These are phyloP conservation scores for Dinoponera quadriceps DNA, from an alignment of 1,140 invertebrate species.

Conservation along the genomic window DNA sequence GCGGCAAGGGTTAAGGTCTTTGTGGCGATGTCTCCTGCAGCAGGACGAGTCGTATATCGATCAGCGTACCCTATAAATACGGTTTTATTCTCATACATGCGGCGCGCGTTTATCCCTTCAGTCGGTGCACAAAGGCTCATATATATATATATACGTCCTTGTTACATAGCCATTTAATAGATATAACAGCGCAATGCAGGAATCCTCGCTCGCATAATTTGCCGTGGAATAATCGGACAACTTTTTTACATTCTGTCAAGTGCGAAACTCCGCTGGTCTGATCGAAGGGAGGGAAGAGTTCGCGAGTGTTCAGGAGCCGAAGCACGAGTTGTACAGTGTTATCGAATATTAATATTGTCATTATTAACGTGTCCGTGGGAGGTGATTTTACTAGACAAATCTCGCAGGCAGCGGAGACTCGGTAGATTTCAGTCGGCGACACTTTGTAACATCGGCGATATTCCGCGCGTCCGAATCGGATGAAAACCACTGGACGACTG, in stretches of 20 bases:
- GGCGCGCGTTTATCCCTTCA: conserved; percentile 42
- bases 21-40: conserved; percentile 59
- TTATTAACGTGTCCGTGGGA: no score
- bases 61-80: conserved; percentile 62
- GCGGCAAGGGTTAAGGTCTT: conserved; percentile 59
- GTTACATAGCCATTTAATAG: neutral
- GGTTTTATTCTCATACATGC: conserved; percentile 54
- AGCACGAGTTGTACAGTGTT: no score
- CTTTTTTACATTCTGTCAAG: conserved; percentile 37
- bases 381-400: no score
- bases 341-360: no score
- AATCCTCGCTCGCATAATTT: conserved; percentile 20
- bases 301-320: no score
- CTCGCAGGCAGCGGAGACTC: no score
- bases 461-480: conserved; percentile 18
- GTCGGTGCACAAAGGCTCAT: conserved; percentile 18
- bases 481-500: conserved; percentile 69
- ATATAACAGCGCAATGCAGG: conserved; percentile 4
- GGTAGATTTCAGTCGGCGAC: no score
- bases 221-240: conserved; percentile 8
- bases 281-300: no score
- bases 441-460: conserved; percentile 9
- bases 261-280: conserved; percentile 13
- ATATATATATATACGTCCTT: neutral
- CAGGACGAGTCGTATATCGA: conserved; percentile 63